Evolutionary conservation across 2,888 invertebrate species (phyloP), one percentile per base, ranked within the genome.

Genomic region (Perithous albicinctus): DNA sequence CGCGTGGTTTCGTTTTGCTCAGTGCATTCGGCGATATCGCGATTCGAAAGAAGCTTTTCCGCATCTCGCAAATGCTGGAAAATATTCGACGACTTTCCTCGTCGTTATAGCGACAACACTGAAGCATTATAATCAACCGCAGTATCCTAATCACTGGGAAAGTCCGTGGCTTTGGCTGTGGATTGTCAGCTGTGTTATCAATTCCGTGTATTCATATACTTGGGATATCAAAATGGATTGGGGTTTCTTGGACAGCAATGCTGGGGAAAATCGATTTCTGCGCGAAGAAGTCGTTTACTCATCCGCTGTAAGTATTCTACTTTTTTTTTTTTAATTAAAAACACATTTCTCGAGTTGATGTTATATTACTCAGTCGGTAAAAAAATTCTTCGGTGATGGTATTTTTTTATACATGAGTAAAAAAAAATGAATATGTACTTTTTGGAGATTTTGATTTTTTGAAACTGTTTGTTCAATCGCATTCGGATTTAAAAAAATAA

Each of bases 191-290:
- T 96, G 97, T 87, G 92, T 99, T 38, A 93, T 98, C 2, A 98
- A 98, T 72, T 99, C 99, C 0, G 95, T 97, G 80, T 99, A 99
- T 93, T 98, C 99, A 0, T 98, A 98, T 93, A 96, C 97, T 1
- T 99, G 99, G 99, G 99, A 99, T 93, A 96, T 99, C 41, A 98
- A 97, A 93, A 98, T 99, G 97, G 99, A 99, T 94, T 99, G 99
- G 99, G 99, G 99, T 0, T 94, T 99, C 75, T 96, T 99, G 89
- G 99, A 99, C 90, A 95, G 96, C 75, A 97, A 97, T 86, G 97
- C 98, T 0, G 97, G 97, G 0, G 98, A 98, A 93, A 98, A 99
- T 94, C 96, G 95, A 91, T 97, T 98, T 92, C 94, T 99, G 0
- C 94, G 99, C 51, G 99, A 99, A 91, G 99, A 99, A 94, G 97